phyloP scores from a whole-genome alignment of 2,797 vertebrate genomes.

The Esox masquinongy region DNA sequence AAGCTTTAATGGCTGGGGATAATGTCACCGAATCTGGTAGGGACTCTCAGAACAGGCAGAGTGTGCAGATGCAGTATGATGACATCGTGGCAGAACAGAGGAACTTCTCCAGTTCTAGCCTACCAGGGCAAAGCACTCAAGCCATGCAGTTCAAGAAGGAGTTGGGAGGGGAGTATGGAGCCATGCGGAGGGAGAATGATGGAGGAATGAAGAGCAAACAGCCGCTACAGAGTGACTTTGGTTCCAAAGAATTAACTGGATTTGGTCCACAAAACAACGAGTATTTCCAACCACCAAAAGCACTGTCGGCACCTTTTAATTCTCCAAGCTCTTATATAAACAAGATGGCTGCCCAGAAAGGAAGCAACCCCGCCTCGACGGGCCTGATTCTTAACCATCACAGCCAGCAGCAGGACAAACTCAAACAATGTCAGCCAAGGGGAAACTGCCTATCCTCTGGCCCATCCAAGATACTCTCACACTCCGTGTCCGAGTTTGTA shows the following conservation, averaged over 20 bases:
- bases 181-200: conserved; percentile 67
- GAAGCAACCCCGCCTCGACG: conserved; percentile 28
- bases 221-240: conserved; percentile 65
- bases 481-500: conserved; percentile 67
- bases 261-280: conserved; percentile 69
- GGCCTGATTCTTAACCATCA: conserved; percentile 44
- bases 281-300: conserved; percentile 71
- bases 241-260: conserved; percentile 71
- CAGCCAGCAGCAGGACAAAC: conserved; percentile 69
- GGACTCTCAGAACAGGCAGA: conserved; percentile 76
- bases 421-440: conserved; percentile 63
- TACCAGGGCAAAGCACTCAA: conserved; percentile 62
- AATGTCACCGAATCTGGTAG: conserved; percentile 64
- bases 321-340: conserved; percentile 63
- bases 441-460: conserved; percentile 59
- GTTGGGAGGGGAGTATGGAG: conserved; percentile 66
- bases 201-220: conserved; percentile 68
- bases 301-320: conserved; percentile 60
- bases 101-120: conserved; percentile 68
- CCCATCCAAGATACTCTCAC: conserved; percentile 66
- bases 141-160: conserved; percentile 76
- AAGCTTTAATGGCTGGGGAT: conserved; percentile 71
- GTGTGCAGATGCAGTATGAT: conserved; percentile 73
- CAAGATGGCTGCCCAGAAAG: conserved; percentile 68
- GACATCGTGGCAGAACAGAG: conserved; percentile 76